A percentile compares a stretch with the other conserved stretches of the same genome.
Conservation (phyloP, 2,797 vertebrate species). For the Mus caroli region DNA sequence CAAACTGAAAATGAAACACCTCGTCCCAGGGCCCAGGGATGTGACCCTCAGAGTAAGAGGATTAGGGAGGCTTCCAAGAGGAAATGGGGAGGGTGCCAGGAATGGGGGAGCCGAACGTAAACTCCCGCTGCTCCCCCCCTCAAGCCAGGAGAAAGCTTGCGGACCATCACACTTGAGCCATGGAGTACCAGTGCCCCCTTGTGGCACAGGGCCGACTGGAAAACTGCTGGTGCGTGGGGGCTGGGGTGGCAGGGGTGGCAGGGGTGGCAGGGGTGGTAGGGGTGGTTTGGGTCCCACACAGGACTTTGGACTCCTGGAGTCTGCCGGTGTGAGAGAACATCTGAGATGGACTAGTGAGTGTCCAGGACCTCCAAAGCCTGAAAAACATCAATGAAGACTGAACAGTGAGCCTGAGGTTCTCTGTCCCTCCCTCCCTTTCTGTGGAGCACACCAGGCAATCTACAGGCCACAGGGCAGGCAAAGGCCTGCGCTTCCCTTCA, state of each 20-base stretch:
- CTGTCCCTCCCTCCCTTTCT: neutral
- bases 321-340: neutral
- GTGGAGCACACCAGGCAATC: neutral
- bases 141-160: neutral
- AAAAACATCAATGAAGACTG: neutral
- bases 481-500: neutral
- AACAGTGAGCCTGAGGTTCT: neutral
- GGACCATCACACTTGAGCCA: neutral
- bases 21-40: slow-evolving; percentile 73
- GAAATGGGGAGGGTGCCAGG: slow-evolving; percentile 78
- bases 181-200: slow-evolving; percentile 73
- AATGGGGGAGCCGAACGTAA: slow-evolving; percentile 26
- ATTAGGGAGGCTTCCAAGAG: slow-evolving; percentile 82
- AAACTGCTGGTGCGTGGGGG: neutral
- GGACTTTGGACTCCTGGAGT: neutral
- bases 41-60: slow-evolving; percentile 83
- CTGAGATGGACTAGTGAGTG: neutral
- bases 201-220: slow-evolving; percentile 32
- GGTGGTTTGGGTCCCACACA: too few relatives aligned
- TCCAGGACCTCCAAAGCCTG: neutral
- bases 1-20: slow-evolving; percentile 84
- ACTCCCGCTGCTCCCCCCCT: slow-evolving; percentile 37
- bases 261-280: too few relatives aligned
- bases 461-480: neutral
- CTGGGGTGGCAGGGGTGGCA: neutral